Conservation (phyloP, 2,113 vertebrate species). For the Neodon shergylaensis region DNA sequence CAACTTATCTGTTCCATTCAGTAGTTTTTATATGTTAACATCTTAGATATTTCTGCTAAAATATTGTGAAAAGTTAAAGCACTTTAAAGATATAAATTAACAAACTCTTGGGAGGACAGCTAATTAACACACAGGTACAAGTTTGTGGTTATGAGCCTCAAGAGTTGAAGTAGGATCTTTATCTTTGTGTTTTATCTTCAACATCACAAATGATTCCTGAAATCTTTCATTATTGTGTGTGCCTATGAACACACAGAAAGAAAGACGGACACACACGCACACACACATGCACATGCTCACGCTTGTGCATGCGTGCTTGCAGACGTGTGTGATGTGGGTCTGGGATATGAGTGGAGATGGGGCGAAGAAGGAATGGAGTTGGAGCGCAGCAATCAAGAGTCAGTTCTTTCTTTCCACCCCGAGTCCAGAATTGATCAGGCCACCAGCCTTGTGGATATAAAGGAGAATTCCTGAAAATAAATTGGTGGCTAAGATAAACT, state of each 20-base stretch:
- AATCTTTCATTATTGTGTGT: neutral
- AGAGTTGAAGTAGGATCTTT: neutral
- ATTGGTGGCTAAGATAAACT: neutral
- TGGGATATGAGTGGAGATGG: neutral
- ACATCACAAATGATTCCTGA: neutral
- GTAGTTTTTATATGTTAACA: neutral
- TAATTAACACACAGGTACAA: neutral
- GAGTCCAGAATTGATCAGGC: neutral
- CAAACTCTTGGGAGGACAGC: neutral
- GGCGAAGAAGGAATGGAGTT: neutral
- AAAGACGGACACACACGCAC: fast-evolving
- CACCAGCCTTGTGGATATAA: neutral
- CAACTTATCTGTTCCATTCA: neutral
- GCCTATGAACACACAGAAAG: neutral
- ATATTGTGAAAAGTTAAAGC: neutral
- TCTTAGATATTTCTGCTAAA: neutral
- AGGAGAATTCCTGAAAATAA: neutral
- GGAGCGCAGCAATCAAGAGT: neutral
- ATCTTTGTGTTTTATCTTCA: neutral
- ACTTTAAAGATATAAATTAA: neutral
- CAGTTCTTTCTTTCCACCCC: neutral
- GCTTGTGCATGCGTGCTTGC: neutral
- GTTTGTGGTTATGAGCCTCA: neutral
- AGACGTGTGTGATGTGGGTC: neutral
- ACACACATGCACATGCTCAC: neutral